phyloP scores from a whole-genome alignment of 2,113 vertebrate genomes.

The Phalacrocorax brasilianus region DNA sequence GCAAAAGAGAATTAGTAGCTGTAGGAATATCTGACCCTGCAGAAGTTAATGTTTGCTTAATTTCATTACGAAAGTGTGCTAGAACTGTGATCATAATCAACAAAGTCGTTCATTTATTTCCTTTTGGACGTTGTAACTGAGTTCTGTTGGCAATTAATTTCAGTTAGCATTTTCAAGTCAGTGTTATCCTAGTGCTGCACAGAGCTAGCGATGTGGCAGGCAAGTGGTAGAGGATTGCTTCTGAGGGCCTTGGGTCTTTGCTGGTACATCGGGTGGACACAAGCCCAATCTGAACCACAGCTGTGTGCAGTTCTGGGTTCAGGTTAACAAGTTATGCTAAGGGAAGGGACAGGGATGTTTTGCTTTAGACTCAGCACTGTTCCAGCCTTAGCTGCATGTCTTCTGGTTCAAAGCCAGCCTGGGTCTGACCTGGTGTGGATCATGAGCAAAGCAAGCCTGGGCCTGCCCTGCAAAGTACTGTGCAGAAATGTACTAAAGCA shows the following conservation, averaged over 20 bases:
- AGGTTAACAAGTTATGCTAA: background rate
- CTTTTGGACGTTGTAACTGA: background rate
- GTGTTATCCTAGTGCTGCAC: fast-evolving
- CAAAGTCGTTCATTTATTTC: background rate
- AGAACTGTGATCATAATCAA: background rate
- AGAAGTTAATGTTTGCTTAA: background rate
- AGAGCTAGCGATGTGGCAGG: background rate
- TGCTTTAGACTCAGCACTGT: background rate
- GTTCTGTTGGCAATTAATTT: background rate
- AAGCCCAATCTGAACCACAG: background rate
- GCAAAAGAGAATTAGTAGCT: background rate
- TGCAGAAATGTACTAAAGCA: background rate
- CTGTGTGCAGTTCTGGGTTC: background rate
- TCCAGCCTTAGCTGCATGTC: background rate
- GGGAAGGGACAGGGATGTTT: background rate
- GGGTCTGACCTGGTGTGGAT: background rate
- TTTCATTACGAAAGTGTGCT: background rate
- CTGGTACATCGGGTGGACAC: background rate
- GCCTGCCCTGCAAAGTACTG: background rate
- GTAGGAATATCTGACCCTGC: background rate
- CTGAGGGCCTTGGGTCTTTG: background rate
- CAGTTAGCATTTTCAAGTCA: background rate
- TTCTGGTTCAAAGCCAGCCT: background rate
- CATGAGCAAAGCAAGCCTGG: background rate
- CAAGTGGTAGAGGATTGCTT: background rate